Percentiles rank a stretch among this genome's conserved stretches.
Evolutionary conservation across 2,113 vertebrate genomes (phyloP).

Genomic region (Globicephala melas): DNA sequence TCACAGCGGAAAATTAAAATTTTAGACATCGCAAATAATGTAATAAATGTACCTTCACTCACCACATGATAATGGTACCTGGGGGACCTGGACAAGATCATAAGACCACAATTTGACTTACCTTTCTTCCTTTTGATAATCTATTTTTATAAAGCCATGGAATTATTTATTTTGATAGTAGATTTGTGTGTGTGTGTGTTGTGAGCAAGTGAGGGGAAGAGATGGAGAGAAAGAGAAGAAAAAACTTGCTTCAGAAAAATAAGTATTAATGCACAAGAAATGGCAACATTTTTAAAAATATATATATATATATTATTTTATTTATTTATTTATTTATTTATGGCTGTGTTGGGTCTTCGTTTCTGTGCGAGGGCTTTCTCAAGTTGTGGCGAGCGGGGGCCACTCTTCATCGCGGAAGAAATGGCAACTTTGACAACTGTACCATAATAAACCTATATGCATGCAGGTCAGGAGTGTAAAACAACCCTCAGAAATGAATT

Average conservation of each 20-base stretch:
- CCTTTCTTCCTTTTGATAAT: conserved; percentile 31
- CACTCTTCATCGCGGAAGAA: not conserved
- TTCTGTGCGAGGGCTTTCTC: no score
- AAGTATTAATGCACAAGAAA: not conserved
- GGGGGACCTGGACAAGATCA: not conserved
- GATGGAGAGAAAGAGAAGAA: not conserved
- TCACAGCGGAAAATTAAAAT: conserved; percentile 77
- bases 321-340: no score
- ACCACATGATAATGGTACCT: conserved; percentile 28
- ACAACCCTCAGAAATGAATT: conserved; percentile 35
- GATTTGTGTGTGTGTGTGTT: not conserved
- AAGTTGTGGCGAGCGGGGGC: no score
- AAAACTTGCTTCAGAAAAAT: not conserved
- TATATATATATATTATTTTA: no score
- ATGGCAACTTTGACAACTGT: not conserved
- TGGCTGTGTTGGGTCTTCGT: no score
- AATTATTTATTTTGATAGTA: not conserved
- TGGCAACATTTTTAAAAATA: not conserved
- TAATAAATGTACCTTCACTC: conserved; percentile 65
- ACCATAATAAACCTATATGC: conserved; percentile 30
- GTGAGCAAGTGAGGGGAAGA: not conserved
- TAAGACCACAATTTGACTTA: conserved; percentile 47
- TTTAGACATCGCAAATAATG: conserved; percentile 60
- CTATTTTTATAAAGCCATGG: conserved; percentile 44
- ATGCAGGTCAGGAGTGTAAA: conserved; percentile 6